Evolutionary conservation across 2,797 vertebrate genomes (phyloP).

Genomic region (Clamator glandarius): DNA sequence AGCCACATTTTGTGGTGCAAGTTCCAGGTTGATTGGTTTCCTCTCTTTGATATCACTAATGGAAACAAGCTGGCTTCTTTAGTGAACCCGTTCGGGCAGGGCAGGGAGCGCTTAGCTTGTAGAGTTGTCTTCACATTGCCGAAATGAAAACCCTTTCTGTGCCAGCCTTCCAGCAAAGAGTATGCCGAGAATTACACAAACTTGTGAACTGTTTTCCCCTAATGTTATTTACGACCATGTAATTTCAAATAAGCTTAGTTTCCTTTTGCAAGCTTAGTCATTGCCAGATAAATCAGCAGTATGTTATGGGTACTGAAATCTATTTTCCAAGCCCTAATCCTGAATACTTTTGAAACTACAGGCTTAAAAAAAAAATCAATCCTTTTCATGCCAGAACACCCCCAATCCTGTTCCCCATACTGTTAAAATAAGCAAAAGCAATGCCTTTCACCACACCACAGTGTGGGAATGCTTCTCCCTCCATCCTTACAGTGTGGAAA

Average conservation of each 20-base stretch:
- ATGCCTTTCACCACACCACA: neutral
- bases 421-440: conserved; percentile 31
- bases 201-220: neutral
- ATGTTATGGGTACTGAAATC: conserved; percentile 33
- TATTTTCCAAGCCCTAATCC: conserved; percentile 26
- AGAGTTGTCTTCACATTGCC: neutral
- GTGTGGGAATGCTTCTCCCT: conserved; percentile 3
- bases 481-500: neutral
- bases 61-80: conserved; percentile 22
- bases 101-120: neutral
- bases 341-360: neutral
- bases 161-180: conserved; percentile 24
- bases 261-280: neutral
- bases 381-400: neutral
- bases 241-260: conserved; percentile 44
- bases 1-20: neutral
- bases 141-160: conserved; percentile 11
- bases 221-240: neutral
- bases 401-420: neutral
- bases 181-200: neutral
- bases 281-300: conserved; percentile 32
- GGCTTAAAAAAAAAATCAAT: neutral
- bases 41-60: conserved; percentile 41
- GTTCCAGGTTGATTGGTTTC: conserved; percentile 34
- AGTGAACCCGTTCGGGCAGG: neutral